Base-by-base conservation (phyloP, 2,113 vertebrate species). In the Ammospiza nelsoni region DNA sequence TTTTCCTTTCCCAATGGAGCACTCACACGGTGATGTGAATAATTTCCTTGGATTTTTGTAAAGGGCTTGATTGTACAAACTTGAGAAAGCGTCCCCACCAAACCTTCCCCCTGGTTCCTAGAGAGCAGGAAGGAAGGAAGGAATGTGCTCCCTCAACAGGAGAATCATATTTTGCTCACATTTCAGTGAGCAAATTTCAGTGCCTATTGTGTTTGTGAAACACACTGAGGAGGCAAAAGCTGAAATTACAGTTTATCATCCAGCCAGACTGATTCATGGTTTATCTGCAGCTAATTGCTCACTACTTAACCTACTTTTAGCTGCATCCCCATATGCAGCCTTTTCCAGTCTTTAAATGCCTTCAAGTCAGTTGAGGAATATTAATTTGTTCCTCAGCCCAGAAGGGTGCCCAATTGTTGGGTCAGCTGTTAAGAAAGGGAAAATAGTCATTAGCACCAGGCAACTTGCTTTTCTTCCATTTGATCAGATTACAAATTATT, bases 221-320 rank as follows among this genome's bases (percentile, higher is more conserved):
- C 8, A 15, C 29, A 72, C 4, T 62, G 92, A 92, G 88, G 84
- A 87, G 63, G 84, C 91, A 89, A 85, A 91, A 95, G 79, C 90
- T 84, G 88, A 80, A 95, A 95, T 95, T 94, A 80, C 21, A 82
- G 55, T 86, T 83, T 83, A 65, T 82, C 84, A 71, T 39, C 61
- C 92, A 92, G 84, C 75, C 68, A 96, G 84, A 58, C 44, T 62
- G 82, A 90, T 92, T 88, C 62, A 54, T 77, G 62, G 58, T 76
- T 97, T 95, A 85, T 90, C 48, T 77, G 37, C 51, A 90, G 76
- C 57, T 92, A 94, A 96, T 91, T 97, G 74, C 85, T 85, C 49
- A 22, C 88, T 87, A 23, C 54, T 94, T 87, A 92, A 81, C 85
- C 83, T 44, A 49, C 77, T 95, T 95, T 76, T 89, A 91, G 71